These are phyloP conservation scores for Tenualosa ilisha DNA, from an alignment of 2,797 vertebrate genomes.

Conservation along the genomic window DNA sequence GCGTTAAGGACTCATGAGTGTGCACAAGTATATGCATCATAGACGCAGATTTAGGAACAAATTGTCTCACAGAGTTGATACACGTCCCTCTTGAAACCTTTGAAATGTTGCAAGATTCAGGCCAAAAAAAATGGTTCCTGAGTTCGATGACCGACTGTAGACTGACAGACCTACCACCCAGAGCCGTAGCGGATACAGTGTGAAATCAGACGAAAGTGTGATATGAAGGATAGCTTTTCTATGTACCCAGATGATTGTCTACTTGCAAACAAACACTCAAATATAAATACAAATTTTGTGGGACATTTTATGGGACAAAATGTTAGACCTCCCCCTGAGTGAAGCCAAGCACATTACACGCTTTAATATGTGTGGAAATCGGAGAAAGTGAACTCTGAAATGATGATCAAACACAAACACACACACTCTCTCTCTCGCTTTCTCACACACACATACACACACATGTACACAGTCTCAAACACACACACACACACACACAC, in stretches of 20 bases:
- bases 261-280: background rate
- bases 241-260: background rate
- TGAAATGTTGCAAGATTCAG: conserved; percentile 32
- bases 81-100: conserved; percentile 27
- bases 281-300: background rate
- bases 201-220: background rate
- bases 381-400: background rate
- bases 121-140: background rate
- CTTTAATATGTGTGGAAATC: background rate
- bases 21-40: conserved; percentile 44
- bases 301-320: background rate
- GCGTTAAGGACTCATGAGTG: conserved; percentile 61
- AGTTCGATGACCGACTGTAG: background rate
- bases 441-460: background rate
- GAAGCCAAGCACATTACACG: background rate
- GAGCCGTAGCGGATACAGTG: background rate
- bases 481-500: background rate
- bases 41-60: conserved; percentile 31
- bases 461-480: too few species aligned
- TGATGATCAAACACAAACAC: background rate
- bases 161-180: background rate
- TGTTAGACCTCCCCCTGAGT: background rate
- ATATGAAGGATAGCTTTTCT: background rate
- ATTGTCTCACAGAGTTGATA: conserved; percentile 34
- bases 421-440: background rate